phyloP scores from a whole-genome alignment of 2,113 vertebrate species.

The Chinchilla lanigera region DNA sequence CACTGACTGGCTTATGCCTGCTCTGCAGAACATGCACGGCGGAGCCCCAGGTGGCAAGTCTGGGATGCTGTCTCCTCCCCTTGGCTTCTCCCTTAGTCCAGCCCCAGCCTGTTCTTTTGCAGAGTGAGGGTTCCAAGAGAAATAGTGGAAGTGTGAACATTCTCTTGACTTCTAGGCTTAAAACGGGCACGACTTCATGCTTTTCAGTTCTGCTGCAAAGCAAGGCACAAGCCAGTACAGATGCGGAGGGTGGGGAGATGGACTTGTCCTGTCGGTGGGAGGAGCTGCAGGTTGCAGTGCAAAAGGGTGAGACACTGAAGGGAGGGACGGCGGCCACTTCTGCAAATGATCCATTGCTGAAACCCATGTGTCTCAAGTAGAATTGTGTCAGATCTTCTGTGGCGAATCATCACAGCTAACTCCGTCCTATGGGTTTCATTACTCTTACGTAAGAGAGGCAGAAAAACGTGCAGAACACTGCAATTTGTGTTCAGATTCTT shows the following conservation, averaged over 20 bases:
- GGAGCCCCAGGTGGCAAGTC: background rate
- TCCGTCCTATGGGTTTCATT: background rate
- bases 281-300: background rate
- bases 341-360: background rate
- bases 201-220: background rate
- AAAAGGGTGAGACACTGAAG: background rate
- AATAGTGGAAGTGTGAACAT: background rate
- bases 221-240: background rate
- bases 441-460: background rate
- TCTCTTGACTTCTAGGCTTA: background rate
- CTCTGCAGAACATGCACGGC: background rate
- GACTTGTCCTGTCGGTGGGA: background rate
- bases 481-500: slow-evolving; percentile 33
- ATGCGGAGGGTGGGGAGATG: background rate
- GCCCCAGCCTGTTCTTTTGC: background rate
- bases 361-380: background rate
- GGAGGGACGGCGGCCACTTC: background rate
- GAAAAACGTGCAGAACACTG: background rate
- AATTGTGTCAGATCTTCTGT: background rate
- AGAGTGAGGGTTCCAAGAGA: background rate
- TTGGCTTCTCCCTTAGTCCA: background rate
- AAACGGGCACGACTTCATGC: background rate
- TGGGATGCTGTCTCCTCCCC: background rate
- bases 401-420: background rate
- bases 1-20: background rate